Evolutionary conservation across 2,888 invertebrate genomes (phyloP).

Genomic region (Apeira syringaria): DNA sequence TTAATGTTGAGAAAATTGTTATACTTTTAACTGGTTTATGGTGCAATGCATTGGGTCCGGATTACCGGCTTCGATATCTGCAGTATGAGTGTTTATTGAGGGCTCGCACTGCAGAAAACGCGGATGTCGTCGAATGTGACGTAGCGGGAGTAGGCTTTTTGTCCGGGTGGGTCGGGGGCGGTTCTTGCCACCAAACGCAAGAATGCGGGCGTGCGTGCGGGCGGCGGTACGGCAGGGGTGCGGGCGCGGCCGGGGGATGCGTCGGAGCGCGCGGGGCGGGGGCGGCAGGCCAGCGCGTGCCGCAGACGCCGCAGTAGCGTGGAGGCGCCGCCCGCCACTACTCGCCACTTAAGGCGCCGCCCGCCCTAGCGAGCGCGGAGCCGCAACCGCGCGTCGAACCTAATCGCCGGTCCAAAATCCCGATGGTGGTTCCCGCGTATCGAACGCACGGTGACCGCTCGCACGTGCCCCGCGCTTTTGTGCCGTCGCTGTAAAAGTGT

Average conservation of each 20-base stretch:
- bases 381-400: constrained; percentile 41
- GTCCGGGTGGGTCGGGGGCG: constrained; percentile 46
- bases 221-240: constrained; percentile 57
- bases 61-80: constrained; percentile 30
- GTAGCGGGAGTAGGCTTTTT: constrained; percentile 53
- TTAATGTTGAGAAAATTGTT: constrained; percentile 9
- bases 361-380: constrained; percentile 55
- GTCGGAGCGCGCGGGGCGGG: constrained; percentile 51
- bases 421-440: constrained; percentile 58
- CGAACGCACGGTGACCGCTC: constrained; percentile 41
- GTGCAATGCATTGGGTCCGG: constrained; percentile 21
- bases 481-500: constrained; percentile 35
- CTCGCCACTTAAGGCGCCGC: constrained; percentile 43
- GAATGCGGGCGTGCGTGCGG: constrained; percentile 80
- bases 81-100: constrained; percentile 34
- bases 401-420: constrained; percentile 41
- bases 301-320: constrained; percentile 82
- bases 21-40: constrained; percentile 20
- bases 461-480: constrained; percentile 40
- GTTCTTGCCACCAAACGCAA: constrained; percentile 46
- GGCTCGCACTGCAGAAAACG: constrained; percentile 41
- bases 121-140: constrained; percentile 40
- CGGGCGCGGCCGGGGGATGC: constrained; percentile 57
- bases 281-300: constrained; percentile 66
- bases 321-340: constrained; percentile 71